Base-by-base conservation (phyloP, 2,113 vertebrate species). In the Hystrix brachyura region DNA sequence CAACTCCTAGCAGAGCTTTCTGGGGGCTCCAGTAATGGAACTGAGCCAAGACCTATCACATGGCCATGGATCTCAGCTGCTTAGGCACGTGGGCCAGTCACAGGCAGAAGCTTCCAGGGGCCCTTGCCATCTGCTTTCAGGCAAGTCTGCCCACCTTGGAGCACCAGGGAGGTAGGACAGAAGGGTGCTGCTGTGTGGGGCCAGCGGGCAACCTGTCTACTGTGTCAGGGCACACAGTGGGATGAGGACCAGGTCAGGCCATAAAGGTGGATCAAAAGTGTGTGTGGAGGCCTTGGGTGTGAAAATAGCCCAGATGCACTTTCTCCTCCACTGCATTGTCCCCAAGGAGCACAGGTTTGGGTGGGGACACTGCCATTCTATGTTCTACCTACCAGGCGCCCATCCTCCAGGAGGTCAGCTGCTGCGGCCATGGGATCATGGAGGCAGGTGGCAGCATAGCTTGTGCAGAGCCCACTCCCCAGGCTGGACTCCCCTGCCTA, bases 1-100 rank as follows among this genome's bases (percentile, higher is more conserved):
- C 74, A 90, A 97, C 98, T 93, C 67, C 43, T 90, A 85, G 97
- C 97, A 93, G 87, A 89, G 95, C 80, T 92, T 95, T 93, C 91
- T 81, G 87, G 57, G 67, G 55, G 13, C 18, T 0, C 72, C 72
- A 89, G 67, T 55, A 51, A 72, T 11, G 29, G 79, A 60, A 80
- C 57, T 64, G 95, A 87, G 87, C 59, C 7, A 12, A 23, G 46
- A 64, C 25, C 51, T 91, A 71, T 18, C 91, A 29, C 14, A 29
- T 23, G 9, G 59, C 53, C 46, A 43, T 27, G 4, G 25, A 10
- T 5, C 43, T 76, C 1, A 18, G 34, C 62, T 11, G 19, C 32
- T 59, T 3, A 21, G 29, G 29, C 7, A 17, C 18, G 25, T 6
- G 53, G 15, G 17, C 62, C 1, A 60, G 32, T 53, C 43, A 38